Percentiles rank a stretch among this genome's conserved stretches.
Conservation (phyloP, 2,888 invertebrate species). For the Noctua janthe region DNA sequence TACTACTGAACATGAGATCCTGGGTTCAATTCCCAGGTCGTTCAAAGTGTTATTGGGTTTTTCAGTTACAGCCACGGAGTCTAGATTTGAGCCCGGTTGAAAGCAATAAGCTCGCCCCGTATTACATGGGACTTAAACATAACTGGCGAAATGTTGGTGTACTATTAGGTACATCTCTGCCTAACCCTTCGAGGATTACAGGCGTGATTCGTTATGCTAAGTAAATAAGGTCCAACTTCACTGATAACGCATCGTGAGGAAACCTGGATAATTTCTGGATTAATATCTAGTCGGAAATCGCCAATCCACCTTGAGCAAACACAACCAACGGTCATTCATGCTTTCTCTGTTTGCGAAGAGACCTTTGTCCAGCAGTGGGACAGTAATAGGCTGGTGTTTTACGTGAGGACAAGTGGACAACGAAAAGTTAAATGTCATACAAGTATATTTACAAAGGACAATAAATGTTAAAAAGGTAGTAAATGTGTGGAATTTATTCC, state of each 20-base stretch:
- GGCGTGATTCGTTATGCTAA: no score
- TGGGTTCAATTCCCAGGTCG: no score
- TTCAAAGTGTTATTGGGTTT: no score
- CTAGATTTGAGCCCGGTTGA: no score
- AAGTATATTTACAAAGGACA: constrained; percentile 12
- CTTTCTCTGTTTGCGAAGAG: neutral
- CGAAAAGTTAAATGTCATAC: neutral
- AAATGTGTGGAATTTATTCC: constrained; percentile 44
- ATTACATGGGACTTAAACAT: no score
- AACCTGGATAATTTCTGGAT: neutral
- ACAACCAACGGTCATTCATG: neutral
- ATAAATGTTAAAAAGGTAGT: constrained; percentile 19
- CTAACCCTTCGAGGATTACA: no score
- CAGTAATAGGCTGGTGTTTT: neutral
- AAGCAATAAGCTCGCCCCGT: no score
- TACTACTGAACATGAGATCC: no score
- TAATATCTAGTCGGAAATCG: neutral
- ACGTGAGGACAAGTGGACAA: neutral
- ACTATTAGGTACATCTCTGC: no score
- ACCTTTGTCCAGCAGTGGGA: neutral
- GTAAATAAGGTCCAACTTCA: no score
- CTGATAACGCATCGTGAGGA: neutral
- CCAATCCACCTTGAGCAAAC: neutral
- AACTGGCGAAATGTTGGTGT: no score
- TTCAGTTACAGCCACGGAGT: no score